Evolutionary conservation across 2,888 invertebrate genomes (phyloP), one percentile per base, ranked within the genome.

Genomic region (Bellardia pandia): DNA sequence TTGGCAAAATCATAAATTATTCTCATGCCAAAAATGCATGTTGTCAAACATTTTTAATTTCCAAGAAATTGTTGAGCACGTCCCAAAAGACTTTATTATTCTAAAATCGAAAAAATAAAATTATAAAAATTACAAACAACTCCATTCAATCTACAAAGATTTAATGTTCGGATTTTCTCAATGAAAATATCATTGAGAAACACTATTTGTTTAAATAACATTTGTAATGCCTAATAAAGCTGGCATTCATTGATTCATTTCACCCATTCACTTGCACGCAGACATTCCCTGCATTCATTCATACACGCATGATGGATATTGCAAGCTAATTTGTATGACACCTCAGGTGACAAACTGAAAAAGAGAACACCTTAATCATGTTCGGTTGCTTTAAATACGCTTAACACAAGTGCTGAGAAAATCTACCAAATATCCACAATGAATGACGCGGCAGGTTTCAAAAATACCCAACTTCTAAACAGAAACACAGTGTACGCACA

Each of bases 291-390:
- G 37, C 53, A 51, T 30, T 51, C 23, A 51, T 40, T 23, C 60
- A 71, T 51, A 16, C 51, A 53, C 14, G 16, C 48, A 62, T 64
- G 8, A 60, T 40, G n/a, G 6, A 5, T 9, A 23, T 23, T 58
- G 40, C 58, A 30, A 74, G 48, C 30, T 42, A 58, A 72, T 80
- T 84, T 84, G 64, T 80, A 80, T 74, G 77, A 75, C 85, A 87
- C 85, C 69, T 85, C 81, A 87, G 87, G 85, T 82, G 87, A 85
- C 78, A 78, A 78, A 72, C 7, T 40, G n/a, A n/a, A 33, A 69
- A 72, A 60, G n/a, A 48, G 60, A 58, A 51, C 75, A 76, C 58
- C 75, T 75, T 48, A 62, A 80, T 72, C 53, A 45, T 64, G 23
- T 51, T 23, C 45, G 74, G 33, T 56, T 62, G 66, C n/a, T 51